Conservation (phyloP, 2,797 vertebrate genomes). For the Furcifer pardalis region DNA sequence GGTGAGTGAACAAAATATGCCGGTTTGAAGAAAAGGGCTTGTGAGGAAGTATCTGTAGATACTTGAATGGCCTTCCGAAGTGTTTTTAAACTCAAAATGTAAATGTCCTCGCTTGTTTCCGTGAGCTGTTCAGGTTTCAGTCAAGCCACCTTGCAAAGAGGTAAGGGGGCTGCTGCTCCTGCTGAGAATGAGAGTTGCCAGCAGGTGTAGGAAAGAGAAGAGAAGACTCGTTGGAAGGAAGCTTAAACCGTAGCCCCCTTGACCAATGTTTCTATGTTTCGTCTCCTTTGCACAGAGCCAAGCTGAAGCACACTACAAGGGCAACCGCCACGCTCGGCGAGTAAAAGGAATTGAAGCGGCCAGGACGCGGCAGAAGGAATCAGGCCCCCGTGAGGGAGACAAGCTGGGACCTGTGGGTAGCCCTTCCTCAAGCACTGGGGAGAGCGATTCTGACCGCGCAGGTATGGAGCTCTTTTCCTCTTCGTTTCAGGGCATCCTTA, state of each 20-base stretch:
- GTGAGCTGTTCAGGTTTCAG: not conserved
- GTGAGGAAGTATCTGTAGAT: not conserved
- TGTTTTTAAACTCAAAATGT: not conserved
- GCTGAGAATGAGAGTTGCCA: not conserved
- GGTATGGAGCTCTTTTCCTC: constrained; percentile 47
- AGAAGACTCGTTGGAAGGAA: not conserved
- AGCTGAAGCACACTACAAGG: constrained; percentile 95
- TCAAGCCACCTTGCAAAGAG: too few species aligned
- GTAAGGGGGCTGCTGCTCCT: not conserved
- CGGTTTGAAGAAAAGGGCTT: not conserved
- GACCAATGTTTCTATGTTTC: not conserved
- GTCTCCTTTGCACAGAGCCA: constrained; percentile 81
- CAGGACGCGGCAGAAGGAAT: constrained; percentile 84
- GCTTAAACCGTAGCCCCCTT: not conserved
- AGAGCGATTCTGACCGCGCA: constrained; percentile 64
- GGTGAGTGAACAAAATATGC: not conserved
- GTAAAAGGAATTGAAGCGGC: constrained; percentile 94
- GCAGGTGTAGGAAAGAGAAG: not conserved
- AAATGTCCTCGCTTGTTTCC: not conserved
- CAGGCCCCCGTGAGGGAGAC: constrained; percentile 77
- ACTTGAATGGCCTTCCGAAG: not conserved
- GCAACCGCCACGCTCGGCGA: constrained; percentile 91
- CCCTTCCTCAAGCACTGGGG: constrained; percentile 59
- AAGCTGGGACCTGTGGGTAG: constrained; percentile 72
- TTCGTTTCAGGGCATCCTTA: not conserved